A percentile compares a stretch with the other conserved stretches of the same genome.
phyloP scores from a whole-genome alignment of 2,888 invertebrate genomes.

The Tridacna crocea region DNA sequence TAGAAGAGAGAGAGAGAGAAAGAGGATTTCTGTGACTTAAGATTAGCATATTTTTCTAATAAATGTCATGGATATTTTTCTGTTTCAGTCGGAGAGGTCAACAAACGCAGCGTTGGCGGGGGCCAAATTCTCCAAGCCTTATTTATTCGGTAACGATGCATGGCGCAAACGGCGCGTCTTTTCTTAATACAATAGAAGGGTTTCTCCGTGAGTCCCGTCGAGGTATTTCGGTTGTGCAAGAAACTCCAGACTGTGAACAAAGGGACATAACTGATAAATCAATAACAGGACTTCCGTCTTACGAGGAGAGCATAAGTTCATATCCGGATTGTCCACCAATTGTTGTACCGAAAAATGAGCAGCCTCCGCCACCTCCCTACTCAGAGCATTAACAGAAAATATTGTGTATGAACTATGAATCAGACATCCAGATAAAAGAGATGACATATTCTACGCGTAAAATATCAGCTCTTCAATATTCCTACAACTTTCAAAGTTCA shows the following conservation, averaged over 20 bases:
- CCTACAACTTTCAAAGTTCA: no score
- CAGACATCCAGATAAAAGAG: no score
- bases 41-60: no score
- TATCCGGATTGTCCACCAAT: background rate
- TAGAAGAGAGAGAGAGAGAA: no score
- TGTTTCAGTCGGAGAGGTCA: background rate
- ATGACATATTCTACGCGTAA: no score
- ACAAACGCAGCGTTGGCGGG: background rate
- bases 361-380: constrained; percentile 5
- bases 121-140: background rate
- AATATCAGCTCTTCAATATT: no score
- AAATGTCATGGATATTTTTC: background rate
- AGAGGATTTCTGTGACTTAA: no score
- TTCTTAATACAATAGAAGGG: background rate
- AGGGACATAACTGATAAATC: background rate
- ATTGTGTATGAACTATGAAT: background rate
- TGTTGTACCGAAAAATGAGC: background rate
- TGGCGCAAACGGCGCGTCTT: background rate
- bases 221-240: background rate
- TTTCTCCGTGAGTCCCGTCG: constrained; percentile 8
- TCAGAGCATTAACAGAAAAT: background rate
- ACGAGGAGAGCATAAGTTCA: constrained; percentile 5
- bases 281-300: constrained; percentile 15
- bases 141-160: constrained; percentile 19
- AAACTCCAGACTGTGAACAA: background rate